Base-by-base conservation (phyloP, 2,113 vertebrate genomes). In the Anser brachyrhynchus region DNA sequence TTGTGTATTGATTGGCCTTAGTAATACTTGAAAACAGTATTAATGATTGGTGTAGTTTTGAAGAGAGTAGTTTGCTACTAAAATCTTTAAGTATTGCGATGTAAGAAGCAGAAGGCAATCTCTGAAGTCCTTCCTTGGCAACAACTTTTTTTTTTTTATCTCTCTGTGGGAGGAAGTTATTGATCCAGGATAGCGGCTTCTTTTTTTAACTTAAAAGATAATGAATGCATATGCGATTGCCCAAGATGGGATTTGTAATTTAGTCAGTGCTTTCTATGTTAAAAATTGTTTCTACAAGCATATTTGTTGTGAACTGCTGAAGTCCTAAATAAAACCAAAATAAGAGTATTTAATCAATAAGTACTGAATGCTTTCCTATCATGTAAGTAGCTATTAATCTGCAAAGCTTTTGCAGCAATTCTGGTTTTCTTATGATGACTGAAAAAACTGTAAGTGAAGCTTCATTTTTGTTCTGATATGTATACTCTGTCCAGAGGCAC, bases 81-180 rank as follows among this genome's bases (percentile, higher is more conserved):
- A 57, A 79, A 44, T 88, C 23, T 77, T 44, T 26, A 46, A 11
- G 2, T 65, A 49, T 51, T 67, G 46, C 80, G 90, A 51, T 84
- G 49, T 2, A 77, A 64, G 41, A 76, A 87, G 67, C 70, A 89
- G 66, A 89, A 93, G 41, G 51, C 64, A 87, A 1, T 72, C 23
- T 77, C 33, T 87, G 66, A 52, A 75, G 23, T 87, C 46, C 19
- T 59, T 92, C 39, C 41, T 64, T 91, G 39, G 39, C 70, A 59
- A 35, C 55, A 80, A 13, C 14, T 5, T 91, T 84, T 94, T 91
- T 84, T 94, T 86, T 84, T 94, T 86, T 81, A 31, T 93, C 37
- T 91, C 26, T 78, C 78, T 70, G 57, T 39, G 57, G 11, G 26
- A 35, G 5, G 13, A 72, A 59, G 33, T 84, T 91, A 61, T 0